Base-by-base conservation (phyloP, 2,113 vertebrate species). In the Athene noctua region DNA sequence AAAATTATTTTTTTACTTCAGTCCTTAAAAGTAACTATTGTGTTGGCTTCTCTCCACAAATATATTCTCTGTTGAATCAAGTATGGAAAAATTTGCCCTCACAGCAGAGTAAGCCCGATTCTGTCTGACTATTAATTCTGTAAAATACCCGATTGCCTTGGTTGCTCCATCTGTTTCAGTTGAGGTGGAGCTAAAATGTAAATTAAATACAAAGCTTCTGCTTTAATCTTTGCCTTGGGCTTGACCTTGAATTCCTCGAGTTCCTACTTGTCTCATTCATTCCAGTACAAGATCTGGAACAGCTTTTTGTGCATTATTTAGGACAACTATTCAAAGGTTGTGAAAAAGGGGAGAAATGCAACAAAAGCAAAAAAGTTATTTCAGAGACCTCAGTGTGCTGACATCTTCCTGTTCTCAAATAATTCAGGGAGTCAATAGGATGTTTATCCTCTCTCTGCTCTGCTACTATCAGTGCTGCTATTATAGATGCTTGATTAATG, bases 161-260 rank as follows among this genome's bases (percentile, higher is more conserved):
- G 13, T 92, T 93, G 82, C 23, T 90, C 19, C 47, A 51, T 55
- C 32, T 77, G 29, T 88, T 92, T 88, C 71, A 71, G 55, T 9
- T 67, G 61, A 96, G 59, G 63, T 67, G 72, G 29, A 83, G 75
- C 26, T 94, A 84, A 93, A 90, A 95, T 23, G 26, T 78, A 88
- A 96, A 86, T 78, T 26, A 77, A 93, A 93, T 92, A 42, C 23
- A 92, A 90, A 74, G 14, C 55, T 88, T 83, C 72, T 86, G 19
- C 27, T 71, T 77, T 90, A 96, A 86, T 96, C 80, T 88, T 93
- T 90, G 86, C 86, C 95, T 96, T 88, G 19, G 77, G 80, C 75
- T 92, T 94, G 87, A 88, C 38, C 85, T 90, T 71, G 47, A 86
- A 51, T 94, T 96, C 94, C 88, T 94, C 10, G 8, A 91, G 88